Evolutionary conservation across 37 sponge, comb jelly and placozoan species (phyloP).

Genomic region (Aplysina aerophoba): DNA sequence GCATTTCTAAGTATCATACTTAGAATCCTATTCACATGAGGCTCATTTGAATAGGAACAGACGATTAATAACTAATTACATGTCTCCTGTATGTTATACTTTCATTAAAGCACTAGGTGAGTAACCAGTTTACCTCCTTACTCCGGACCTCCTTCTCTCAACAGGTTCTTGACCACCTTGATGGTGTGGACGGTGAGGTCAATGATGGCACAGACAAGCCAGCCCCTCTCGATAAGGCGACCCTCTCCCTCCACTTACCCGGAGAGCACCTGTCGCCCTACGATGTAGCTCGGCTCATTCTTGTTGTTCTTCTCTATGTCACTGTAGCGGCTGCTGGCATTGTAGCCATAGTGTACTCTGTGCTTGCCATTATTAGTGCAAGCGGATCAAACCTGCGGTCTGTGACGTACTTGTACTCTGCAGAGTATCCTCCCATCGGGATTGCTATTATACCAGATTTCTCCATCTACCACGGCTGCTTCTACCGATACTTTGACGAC

Average conservation of each 20-base stretch:
- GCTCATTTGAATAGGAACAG: no score
- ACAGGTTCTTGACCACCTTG: background rate
- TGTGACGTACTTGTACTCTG: background rate
- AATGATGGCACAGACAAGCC: background rate
- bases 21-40: no score
- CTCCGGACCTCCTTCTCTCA: background rate
- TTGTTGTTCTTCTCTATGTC: background rate
- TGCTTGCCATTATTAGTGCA: background rate
- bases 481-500: slow-evolving; percentile 12
- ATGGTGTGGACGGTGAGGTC: background rate
- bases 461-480: slow-evolving; percentile 10
- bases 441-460: slow-evolving; percentile 27
- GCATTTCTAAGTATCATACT: no score
- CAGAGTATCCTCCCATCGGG: background rate
- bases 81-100: no score
- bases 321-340: background rate
- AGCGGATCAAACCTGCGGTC: background rate
- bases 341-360: slow-evolving; percentile 14
- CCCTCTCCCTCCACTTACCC: background rate
- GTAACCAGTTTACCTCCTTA: no score
- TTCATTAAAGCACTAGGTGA: no score
- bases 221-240: background rate
- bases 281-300: background rate
- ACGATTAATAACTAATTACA: no score
- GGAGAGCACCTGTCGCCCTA: slow-evolving; percentile 5